These are phyloP conservation scores for Plagodis pulveraria DNA, from an alignment of 2,888 invertebrate genomes.

Conservation along the genomic window DNA sequence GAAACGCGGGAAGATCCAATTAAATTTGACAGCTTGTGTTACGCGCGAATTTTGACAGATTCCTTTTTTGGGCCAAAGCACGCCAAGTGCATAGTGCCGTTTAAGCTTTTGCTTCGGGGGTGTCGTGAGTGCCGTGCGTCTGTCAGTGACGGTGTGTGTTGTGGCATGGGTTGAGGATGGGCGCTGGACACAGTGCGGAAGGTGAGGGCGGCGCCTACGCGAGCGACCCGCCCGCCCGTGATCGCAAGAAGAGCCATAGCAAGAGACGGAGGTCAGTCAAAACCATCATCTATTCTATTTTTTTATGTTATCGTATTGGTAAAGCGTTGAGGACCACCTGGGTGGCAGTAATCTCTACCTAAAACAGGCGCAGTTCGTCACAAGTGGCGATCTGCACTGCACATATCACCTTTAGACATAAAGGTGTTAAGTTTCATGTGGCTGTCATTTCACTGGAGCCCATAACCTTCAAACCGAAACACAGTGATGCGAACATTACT, in stretches of 20 bases:
- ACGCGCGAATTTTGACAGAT: conserved; percentile 13
- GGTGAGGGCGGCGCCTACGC: conserved; percentile 77
- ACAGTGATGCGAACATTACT: too few relatives aligned
- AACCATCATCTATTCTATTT: background rate
- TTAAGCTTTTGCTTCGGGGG: conserved; percentile 47
- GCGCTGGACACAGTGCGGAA: conserved; percentile 82
- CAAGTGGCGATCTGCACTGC: too few relatives aligned
- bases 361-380: too few relatives aligned
- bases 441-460: too few relatives aligned
- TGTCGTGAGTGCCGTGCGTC: conserved; percentile 69
- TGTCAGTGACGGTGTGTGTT: conserved; percentile 75
- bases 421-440: too few relatives aligned
- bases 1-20: conserved; percentile 7
- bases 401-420: too few relatives aligned
- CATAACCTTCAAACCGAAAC: too few relatives aligned
- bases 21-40: conserved; percentile 15
- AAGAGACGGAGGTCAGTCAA: conserved; percentile 76
- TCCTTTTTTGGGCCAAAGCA: conserved; percentile 20
- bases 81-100: conserved; percentile 32
- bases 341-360: too few relatives aligned
- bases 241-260: conserved; percentile 67
- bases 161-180: conserved; percentile 80
- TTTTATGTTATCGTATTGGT: too few relatives aligned
- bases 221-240: conserved; percentile 79
- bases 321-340: too few relatives aligned